Base-by-base conservation (phyloP, 2,113 vertebrate genomes). In the Mus pahari region DNA sequence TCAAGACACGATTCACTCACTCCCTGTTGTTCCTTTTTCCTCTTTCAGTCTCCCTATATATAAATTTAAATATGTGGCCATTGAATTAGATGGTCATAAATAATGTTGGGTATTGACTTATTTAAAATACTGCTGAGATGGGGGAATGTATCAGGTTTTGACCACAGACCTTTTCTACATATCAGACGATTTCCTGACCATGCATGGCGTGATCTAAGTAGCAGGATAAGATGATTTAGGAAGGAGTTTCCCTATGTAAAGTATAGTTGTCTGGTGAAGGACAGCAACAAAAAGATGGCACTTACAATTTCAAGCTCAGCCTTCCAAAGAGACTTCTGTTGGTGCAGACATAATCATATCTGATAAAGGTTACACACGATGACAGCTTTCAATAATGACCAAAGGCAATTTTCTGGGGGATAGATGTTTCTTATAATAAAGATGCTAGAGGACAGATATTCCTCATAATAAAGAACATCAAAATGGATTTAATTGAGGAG, bases 371-470 rank as follows among this genome's bases (percentile, higher is more conserved):
- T 74, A 81, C 81, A 84, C 3, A 36, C 5, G 7, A 45, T 83
- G 77, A 86, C 0, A 58, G 86, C 16, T 79, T 89, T 71, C 94
- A 8, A 97, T 95, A n/a, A 66, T 22, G 10, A 36, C 88, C 82
- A 77, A 90, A 90, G n/a, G 31, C 33, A 53, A 4, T 75, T 19
- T 48, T 20, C 24, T 66, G 10, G n/a, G 87, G 22, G 60, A 64
- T 50, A 73, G 14, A 48, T 70, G 24, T 7, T 66, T 14, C 33
- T 82, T 53, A 26, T 62, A 92, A 50, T 13, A 26, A 70, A 70
- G 1, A 22, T 83, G 19, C 12, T 12, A 20, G 60, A 87, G 33
- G 68, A 70, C 50, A 78, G 33, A n/a, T 70, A 42, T 9, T 86
- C 7, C 24, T 86, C 48, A 28, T 50, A 92, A 53, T 11, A 39